A percentile compares a stretch with the other conserved stretches of the same genome.
Evolutionary conservation across 2,113 vertebrate genomes (phyloP).

Genomic region (Antigone vipio): DNA sequence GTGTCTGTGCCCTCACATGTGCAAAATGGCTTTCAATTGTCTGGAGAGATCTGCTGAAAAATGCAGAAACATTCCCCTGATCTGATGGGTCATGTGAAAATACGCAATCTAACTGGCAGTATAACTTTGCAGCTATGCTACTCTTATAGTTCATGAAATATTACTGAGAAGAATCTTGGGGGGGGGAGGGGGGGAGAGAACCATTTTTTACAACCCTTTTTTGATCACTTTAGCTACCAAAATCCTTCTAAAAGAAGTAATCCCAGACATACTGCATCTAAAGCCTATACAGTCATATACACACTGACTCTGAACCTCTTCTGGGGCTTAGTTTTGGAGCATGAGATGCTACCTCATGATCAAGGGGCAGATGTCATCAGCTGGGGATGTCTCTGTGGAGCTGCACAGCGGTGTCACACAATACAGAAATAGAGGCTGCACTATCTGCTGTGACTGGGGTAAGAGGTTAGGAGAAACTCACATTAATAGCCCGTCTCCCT

Average conservation of each 20-base stretch:
- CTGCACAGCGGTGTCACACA: background rate
- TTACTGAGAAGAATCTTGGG: background rate
- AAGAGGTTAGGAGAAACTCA: background rate
- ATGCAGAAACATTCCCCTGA: background rate
- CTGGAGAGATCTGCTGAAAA: background rate
- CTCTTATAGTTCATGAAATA: background rate
- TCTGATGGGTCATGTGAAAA: background rate
- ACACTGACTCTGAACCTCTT: background rate
- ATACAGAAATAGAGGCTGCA: background rate
- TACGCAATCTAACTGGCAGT: background rate
- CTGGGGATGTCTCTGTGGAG: background rate
- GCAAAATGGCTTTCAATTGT: background rate
- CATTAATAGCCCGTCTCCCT: background rate
- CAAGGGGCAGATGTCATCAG: background rate
- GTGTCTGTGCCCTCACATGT: background rate
- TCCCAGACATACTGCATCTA: background rate
- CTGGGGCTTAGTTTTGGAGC: background rate
- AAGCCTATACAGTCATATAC: background rate
- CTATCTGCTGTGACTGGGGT: fast-evolving
- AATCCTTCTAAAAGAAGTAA: background rate
- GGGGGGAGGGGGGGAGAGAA: no score
- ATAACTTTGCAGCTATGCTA: background rate
- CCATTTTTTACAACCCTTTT: background rate
- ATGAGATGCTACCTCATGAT: background rate
- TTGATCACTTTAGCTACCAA: background rate